These are phyloP conservation scores for Ornithoptera priamus DNA, from an alignment of 2,888 invertebrate genomes.

Conservation along the genomic window DNA sequence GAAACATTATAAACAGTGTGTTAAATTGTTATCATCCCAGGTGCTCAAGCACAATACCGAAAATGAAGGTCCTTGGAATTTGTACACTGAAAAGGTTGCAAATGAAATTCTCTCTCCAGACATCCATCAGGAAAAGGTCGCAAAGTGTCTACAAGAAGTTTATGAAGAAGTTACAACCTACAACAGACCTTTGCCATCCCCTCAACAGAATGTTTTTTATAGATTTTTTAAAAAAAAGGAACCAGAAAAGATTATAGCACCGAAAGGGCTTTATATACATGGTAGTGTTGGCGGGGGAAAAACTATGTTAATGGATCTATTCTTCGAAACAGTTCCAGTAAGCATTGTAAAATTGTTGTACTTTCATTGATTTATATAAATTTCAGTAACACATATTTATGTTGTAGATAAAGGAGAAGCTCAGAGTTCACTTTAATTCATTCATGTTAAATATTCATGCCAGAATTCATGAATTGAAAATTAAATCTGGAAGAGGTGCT, in stretches of 20 bases:
- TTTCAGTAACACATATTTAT: not conserved
- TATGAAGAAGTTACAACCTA: slow-evolving; percentile 83
- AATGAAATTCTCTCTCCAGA: slow-evolving; percentile 83
- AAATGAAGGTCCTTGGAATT: slow-evolving; percentile 71
- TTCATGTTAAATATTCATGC: slow-evolving; percentile 98
- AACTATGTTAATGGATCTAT: slow-evolving; percentile 99
- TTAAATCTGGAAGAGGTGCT: slow-evolving; percentile 71
- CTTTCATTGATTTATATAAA: too few species aligned
- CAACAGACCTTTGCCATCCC: slow-evolving; percentile 53
- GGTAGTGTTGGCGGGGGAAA: slow-evolving; percentile 98
- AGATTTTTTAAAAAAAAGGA: slow-evolving; percentile 61
- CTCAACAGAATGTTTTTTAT: slow-evolving; percentile 49
- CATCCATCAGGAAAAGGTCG: slow-evolving; percentile 85
- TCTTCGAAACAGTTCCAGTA: slow-evolving; percentile 85
- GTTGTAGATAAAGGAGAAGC: slow-evolving; percentile 83
- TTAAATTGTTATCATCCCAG: slow-evolving; percentile 59
- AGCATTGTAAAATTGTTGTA: slow-evolving; percentile 30
- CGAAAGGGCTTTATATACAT: slow-evolving; percentile 92
- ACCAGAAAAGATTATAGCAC: slow-evolving; percentile 74
- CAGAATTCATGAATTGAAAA: slow-evolving; percentile 92
- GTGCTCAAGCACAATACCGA: slow-evolving; percentile 41
- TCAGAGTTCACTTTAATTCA: slow-evolving; percentile 96
- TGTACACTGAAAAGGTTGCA: slow-evolving; percentile 80
- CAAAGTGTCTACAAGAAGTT: slow-evolving; percentile 84
- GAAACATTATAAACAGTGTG: slow-evolving; percentile 56